Percentiles rank a stretch among this genome's conserved stretches.
Evolutionary conservation across 2,888 invertebrate species (phyloP).

Genomic region (Melanotus villosus): DNA sequence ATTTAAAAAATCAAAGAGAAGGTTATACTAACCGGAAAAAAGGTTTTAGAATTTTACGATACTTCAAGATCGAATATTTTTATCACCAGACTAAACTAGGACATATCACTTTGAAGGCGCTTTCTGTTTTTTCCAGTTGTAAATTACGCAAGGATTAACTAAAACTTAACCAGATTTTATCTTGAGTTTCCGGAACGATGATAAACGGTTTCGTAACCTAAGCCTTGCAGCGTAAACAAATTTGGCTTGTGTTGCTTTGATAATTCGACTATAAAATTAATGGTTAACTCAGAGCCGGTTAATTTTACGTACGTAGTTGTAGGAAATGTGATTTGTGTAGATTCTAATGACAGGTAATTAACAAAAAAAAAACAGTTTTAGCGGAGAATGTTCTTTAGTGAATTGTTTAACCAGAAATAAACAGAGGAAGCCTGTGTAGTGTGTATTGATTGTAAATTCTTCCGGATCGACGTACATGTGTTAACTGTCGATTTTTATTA

Average conservation of each 20-base stretch:
- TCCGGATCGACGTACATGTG: too few relatives aligned
- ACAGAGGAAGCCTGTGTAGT: too few relatives aligned
- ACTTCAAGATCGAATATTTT: neutral
- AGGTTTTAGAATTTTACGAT: too few relatives aligned
- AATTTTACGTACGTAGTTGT: neutral
- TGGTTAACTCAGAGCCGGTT: neutral
- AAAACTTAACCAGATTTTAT: neutral
- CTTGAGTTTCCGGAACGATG: slow-evolving; percentile 21
- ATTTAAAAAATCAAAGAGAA: neutral
- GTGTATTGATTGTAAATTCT: too few relatives aligned
- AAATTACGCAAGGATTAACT: neutral
- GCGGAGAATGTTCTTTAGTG: too few relatives aligned
- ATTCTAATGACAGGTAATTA: too few relatives aligned
- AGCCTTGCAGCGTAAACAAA: neutral
- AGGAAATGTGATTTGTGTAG: too few relatives aligned
- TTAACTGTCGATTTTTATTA: too few relatives aligned
- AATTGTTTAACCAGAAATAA: too few relatives aligned
- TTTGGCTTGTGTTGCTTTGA: neutral
- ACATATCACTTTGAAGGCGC: neutral
- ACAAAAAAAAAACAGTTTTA: too few relatives aligned
- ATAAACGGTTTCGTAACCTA: slow-evolving; percentile 15
- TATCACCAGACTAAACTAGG: neutral
- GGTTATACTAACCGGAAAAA: slow-evolving; percentile 9
- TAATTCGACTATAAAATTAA: neutral
- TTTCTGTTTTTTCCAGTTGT: slow-evolving; percentile 1